These are phyloP conservation scores for Eristalis tenax DNA, from an alignment of 2,888 invertebrate species.

Conservation along the genomic window DNA sequence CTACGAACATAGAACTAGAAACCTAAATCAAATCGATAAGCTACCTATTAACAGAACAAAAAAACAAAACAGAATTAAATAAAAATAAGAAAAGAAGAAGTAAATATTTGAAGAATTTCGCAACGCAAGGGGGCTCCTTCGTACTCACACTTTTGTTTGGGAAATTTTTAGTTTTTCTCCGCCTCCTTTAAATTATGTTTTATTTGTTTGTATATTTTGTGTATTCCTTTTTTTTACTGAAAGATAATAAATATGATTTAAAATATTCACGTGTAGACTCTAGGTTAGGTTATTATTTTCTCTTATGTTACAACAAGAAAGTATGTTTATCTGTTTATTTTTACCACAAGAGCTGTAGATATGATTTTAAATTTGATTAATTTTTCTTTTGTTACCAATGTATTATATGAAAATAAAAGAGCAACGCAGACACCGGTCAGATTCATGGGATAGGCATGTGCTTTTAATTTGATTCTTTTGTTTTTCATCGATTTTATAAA, in stretches of 20 bases:
- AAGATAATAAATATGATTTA: slow-evolving; percentile 14
- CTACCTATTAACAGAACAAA: slow-evolving; percentile 6
- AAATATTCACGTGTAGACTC: slow-evolving; percentile 25
- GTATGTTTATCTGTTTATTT: slow-evolving; percentile 34
- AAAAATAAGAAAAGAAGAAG: too few relatives aligned
- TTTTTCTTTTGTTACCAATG: background rate
- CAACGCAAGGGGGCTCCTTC: slow-evolving; percentile 39
- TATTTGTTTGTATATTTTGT: slow-evolving; percentile 34
- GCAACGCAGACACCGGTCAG: background rate
- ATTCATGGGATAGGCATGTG: background rate
- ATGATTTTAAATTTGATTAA: background rate
- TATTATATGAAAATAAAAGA: background rate
- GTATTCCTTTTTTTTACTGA: slow-evolving; percentile 20
- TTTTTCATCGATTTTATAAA: background rate
- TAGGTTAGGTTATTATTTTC: slow-evolving; percentile 42
- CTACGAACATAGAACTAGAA: slow-evolving; percentile 48
- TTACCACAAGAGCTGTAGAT: slow-evolving; percentile 29
- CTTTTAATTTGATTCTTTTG: background rate
- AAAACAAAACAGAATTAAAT: background rate
- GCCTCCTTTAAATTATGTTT: slow-evolving; percentile 19
- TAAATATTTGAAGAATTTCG: background rate
- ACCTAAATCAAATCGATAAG: background rate
- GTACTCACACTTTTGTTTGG: slow-evolving; percentile 8
- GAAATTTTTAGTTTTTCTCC: background rate
- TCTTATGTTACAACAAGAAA: slow-evolving; percentile 13